phyloP scores from a whole-genome alignment of 2,797 vertebrate genomes.

The Acipenser oxyrinchus region DNA sequence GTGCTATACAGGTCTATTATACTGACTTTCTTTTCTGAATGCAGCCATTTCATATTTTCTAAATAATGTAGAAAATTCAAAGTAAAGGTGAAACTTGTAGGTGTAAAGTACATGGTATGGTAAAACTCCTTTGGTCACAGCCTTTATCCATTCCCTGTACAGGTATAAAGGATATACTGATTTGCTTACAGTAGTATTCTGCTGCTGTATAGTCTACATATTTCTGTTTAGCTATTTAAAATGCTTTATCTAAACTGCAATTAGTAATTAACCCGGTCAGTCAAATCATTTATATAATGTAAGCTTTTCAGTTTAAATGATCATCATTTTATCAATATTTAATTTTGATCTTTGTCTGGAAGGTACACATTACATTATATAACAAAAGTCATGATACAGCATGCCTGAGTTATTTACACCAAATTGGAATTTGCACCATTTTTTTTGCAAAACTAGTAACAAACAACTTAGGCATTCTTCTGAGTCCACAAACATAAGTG shows the following conservation, averaged over 20 bases:
- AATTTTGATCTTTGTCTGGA: too few species aligned
- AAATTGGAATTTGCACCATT: too few species aligned
- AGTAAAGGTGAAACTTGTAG: constrained; percentile 1
- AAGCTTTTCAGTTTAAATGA: too few species aligned
- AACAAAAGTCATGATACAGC: too few species aligned
- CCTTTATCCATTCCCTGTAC: constrained; percentile 36
- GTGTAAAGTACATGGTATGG: constrained; percentile 10
- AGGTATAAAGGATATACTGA: constrained; percentile 1
- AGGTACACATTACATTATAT: too few species aligned
- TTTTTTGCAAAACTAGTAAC: too few species aligned
- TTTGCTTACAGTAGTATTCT: not conserved
- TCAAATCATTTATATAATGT: too few species aligned
- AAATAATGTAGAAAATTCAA: constrained; percentile 1
- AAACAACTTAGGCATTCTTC: too few species aligned
- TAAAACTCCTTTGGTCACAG: constrained; percentile 15
- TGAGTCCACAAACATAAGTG: too few species aligned
- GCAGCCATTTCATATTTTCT: constrained; percentile 3
- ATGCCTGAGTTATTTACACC: too few species aligned
- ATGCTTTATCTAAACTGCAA: constrained; percentile 2
- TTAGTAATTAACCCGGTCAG: not conserved
- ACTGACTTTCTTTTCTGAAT: not conserved
- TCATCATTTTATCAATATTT: too few species aligned
- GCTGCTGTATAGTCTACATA: not conserved
- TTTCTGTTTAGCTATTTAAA: constrained; percentile 11
- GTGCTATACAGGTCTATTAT: not conserved